These are phyloP conservation scores for Ceyx margarethae DNA, from an alignment of 2,113 vertebrate species.

Conservation along the genomic window DNA sequence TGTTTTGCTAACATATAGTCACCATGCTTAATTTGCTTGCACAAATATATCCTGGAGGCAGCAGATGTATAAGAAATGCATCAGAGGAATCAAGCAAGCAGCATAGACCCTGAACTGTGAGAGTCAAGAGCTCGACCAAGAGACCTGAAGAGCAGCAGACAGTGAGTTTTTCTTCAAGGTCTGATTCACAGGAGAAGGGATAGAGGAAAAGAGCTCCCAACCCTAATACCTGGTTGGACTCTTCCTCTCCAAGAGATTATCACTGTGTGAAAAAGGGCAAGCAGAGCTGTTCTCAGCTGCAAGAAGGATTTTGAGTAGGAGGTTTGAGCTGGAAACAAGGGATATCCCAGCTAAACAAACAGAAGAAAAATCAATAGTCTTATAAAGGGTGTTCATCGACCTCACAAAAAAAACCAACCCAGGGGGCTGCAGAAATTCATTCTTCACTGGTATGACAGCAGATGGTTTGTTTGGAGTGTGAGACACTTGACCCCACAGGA, in stretches of 20 bases:
- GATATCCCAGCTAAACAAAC: not conserved
- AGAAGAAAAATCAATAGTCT: not conserved
- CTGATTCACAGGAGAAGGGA: not conserved
- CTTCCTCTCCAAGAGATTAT: not conserved
- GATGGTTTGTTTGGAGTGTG: not conserved
- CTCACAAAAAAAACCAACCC: not conserved
- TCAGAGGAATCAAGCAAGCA: not conserved
- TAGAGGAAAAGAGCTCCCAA: not conserved
- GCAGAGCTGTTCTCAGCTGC: not conserved
- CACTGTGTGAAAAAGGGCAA: not conserved
- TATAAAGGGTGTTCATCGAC: not conserved
- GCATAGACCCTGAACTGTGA: not conserved
- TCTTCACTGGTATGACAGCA: not conserved
- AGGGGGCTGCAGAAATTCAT: not conserved
- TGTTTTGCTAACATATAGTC: not conserved
- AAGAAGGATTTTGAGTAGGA: not conserved
- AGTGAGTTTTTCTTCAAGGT: not conserved
- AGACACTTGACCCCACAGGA: not conserved
- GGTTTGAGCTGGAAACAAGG: not conserved
- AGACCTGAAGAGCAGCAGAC: not conserved
- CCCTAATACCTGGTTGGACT: not conserved
- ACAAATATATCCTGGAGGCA: slow-evolving; percentile 9
- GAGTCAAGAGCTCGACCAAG: not conserved
- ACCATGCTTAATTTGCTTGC: slow-evolving; percentile 17
- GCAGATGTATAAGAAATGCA: not conserved